phyloP scores from a whole-genome alignment of 2,113 vertebrate species.

The Dromaius novaehollandiae region DNA sequence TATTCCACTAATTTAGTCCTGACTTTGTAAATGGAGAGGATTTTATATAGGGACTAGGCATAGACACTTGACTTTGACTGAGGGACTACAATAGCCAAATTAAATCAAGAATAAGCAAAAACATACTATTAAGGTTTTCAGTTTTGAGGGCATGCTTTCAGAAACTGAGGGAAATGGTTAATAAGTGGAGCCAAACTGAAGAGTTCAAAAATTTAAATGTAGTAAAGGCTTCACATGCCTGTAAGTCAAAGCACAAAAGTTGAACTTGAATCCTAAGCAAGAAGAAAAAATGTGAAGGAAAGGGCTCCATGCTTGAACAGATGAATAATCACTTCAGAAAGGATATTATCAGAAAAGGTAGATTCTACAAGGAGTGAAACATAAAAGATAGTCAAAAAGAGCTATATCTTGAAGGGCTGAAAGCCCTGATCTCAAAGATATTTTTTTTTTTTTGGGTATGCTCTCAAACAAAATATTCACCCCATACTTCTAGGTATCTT shows the following conservation, averaged over 20 bases:
- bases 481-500: neutral
- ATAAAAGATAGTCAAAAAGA: neutral
- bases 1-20: neutral
- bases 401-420: neutral
- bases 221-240: neutral
- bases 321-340: neutral
- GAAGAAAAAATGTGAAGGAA: neutral
- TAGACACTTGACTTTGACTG: neutral
- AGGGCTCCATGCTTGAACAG: neutral
- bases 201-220: neutral
- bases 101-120: neutral
- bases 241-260: neutral
- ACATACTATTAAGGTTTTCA: neutral
- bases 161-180: neutral
- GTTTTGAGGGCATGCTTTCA: neutral
- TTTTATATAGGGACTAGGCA: neutral
- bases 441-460: neutral
- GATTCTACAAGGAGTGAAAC: neutral
- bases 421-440: neutral
- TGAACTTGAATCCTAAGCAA: neutral
- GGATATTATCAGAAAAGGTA: neutral
- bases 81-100: neutral
- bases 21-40: neutral
- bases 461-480: neutral
- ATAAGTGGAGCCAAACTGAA: neutral